Conservation (phyloP, 1,140 invertebrate species). For the Parasteatoda tepidariorum region DNA sequence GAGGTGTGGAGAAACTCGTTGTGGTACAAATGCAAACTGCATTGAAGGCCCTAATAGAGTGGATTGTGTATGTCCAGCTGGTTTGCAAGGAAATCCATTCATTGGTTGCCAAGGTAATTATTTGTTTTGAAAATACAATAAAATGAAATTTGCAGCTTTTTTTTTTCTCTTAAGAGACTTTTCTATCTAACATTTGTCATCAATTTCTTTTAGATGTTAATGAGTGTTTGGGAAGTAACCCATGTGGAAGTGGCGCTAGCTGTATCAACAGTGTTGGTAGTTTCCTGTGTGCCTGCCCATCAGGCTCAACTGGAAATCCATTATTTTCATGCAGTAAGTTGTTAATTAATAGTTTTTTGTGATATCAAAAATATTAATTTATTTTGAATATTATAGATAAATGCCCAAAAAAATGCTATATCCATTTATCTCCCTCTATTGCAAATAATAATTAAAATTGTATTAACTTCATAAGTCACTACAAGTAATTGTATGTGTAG, state of each 20-base stretch:
- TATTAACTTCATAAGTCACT: too few relatives aligned
- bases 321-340: slow-evolving; percentile 63
- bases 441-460: too few relatives aligned
- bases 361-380: too few relatives aligned
- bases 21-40: slow-evolving; percentile 83
- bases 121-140: background rate
- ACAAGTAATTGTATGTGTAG: too few relatives aligned
- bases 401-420: too few relatives aligned
- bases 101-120: slow-evolving; percentile 79
- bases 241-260: slow-evolving; percentile 85
- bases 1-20: slow-evolving; percentile 69
- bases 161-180: background rate
- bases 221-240: slow-evolving; percentile 79
- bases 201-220: slow-evolving; percentile 77
- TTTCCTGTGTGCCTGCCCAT: slow-evolving; percentile 87
- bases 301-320: slow-evolving; percentile 83
- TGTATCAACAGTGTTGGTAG: slow-evolving; percentile 89
- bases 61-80: slow-evolving; percentile 84
- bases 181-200: background rate
- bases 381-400: too few relatives aligned
- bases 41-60: slow-evolving; percentile 78
- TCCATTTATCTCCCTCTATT: too few relatives aligned
- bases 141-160: background rate
- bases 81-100: slow-evolving; percentile 87
- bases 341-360: too few relatives aligned